Evolutionary conservation across 2,113 vertebrate genomes (phyloP), one percentile per base, ranked within the genome.

Genomic region (Microtus richardsoni): DNA sequence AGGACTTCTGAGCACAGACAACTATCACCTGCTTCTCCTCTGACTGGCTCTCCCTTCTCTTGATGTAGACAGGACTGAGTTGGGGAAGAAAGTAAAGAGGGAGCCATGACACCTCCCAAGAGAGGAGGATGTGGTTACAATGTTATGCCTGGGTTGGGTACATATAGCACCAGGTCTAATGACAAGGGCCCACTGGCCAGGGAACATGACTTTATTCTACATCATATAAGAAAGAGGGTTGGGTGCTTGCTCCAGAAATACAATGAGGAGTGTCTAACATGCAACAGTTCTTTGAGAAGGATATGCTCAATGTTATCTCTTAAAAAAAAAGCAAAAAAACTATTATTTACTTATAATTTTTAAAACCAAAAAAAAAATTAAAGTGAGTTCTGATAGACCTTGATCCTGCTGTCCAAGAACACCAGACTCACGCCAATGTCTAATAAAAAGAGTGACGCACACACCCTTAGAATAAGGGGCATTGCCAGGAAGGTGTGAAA

Each of bases 141-240:
- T 0, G 6, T 26, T 30, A 22, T 0, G 26, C 5, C 82, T 26
- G 28, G 11, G 24, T 22, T 62, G 19, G 39, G 16, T 19, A 22
- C 8, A 71, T 5, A 11, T 36, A 8, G n/a, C 62, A 73, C 80
- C 52, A 36, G 17, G n/a, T 5, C n/a, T 39, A 5, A 54, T n/a
- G 0, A 44, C 28, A 3, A 41, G 47, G 0, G 7, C 30, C 39
- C 17, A 2, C 3, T n/a, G 26, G 68, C 47, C 54, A 75, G n/a
- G 73, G 39, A 62, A 28, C 21, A 5, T 0, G 77, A 28, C 36
- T 71, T 68, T 91, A 47, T n/a, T 58, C 39, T 33, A 2, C 1
- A 41, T 24, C 36, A 64, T 16, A 1, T 12, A 54, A 64, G 49
- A 41, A 68, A 71, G 7, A 33, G 24, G 19, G 52, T 33, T 26